These are phyloP conservation scores for Gryllus bimaculatus DNA, from an alignment of 1,140 invertebrate genomes.

Conservation along the genomic window DNA sequence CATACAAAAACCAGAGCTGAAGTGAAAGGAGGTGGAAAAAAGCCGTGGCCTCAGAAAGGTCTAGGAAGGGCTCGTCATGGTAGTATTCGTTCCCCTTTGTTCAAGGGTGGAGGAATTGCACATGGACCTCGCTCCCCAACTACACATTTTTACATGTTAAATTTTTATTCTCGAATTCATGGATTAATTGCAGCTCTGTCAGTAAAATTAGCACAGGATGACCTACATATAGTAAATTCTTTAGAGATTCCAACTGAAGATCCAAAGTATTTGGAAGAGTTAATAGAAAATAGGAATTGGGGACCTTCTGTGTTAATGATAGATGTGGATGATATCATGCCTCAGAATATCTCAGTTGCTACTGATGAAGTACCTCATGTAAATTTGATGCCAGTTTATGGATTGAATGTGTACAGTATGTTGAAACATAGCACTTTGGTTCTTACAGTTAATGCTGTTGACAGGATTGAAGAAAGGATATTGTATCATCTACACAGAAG, in stretches of 20 bases:
- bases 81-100: conserved; percentile 78
- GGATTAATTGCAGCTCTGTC: conserved; percentile 78
- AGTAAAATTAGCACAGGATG: conserved; percentile 88
- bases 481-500: conserved; percentile 64
- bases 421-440: conserved; percentile 92
- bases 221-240: conserved; percentile 82
- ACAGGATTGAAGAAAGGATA: conserved; percentile 78
- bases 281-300: conserved; percentile 81
- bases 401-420: conserved; percentile 70
- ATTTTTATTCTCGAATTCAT: conserved; percentile 57
- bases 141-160: conserved; percentile 88
- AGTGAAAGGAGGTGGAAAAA: conserved; percentile 74
- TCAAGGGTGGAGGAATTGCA: conserved; percentile 60
- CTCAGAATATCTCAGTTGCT: conserved; percentile 74
- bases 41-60: conserved; percentile 96
- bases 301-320: conserved; percentile 91
- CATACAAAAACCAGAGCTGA: conserved; percentile 70
- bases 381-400: conserved; percentile 94
- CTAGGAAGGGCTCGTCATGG: conserved; percentile 80
- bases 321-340: conserved; percentile 83
- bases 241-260: conserved; percentile 81
- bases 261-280: conserved; percentile 62
- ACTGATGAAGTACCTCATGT: conserved; percentile 65
- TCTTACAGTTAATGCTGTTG: conserved; percentile 72
- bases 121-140: conserved; percentile 85